Evolutionary conservation across 2,113 vertebrate genomes (phyloP), one percentile per base, ranked within the genome.

Genomic region (Mus spicilegus): DNA sequence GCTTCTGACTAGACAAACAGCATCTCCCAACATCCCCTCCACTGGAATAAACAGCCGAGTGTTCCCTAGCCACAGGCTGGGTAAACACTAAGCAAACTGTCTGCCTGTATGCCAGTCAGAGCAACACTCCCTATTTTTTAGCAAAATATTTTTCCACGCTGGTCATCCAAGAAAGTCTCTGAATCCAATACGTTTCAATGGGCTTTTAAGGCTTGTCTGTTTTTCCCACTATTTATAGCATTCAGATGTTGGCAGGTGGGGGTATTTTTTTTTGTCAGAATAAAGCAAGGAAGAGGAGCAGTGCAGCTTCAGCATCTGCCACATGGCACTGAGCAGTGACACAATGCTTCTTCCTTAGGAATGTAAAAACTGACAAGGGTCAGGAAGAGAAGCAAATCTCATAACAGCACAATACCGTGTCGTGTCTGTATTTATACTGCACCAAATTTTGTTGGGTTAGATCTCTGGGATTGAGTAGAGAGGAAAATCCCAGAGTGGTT

Each of bases 81-180:
- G 98, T 97, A 98, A 98, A 98, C 97, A 98, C 96, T 58, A 93
- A 95, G 93, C 91, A 58, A 97, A 97, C 97, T 24, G 94, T 95
- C 97, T 95, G 95, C 97, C 84, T 91, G 63, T 46, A 85, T 86
- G 96, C 96, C 96, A 96, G 96, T 56, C 87, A 0, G 88, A 97
- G 97, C 91, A 97, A 96, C 96, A 94, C 95, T 98, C 96, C 94
- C 97, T 97, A 98, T 97, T 98, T 98, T 98, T 97, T 96, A 97
- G 98, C 97, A 98, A 98, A 98, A 98, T 98, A 98, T 98, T 98
- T 98, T 98, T 98, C 98, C 98, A 97, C 93, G 75, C 91, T 81
- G 96, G 69, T 94, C 98, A 94, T 98, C 97, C 97, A 97, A 98
- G 97, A 97, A 97, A 97, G 93, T 96, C 96, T 97, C 97, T 93